phyloP scores from a whole-genome alignment of 2,113 vertebrate species.

The Trematocara zebra region DNA sequence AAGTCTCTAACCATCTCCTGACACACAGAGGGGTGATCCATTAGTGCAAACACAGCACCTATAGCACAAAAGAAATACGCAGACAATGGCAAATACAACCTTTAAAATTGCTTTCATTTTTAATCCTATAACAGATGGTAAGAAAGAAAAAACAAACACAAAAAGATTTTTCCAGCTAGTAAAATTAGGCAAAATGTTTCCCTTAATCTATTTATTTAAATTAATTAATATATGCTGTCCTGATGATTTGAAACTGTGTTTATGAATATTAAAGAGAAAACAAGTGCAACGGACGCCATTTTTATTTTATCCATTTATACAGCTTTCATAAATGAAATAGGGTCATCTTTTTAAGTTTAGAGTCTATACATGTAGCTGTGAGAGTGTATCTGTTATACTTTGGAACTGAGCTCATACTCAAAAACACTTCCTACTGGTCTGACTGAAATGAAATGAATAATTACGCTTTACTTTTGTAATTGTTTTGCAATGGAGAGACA shows the following conservation, averaged over 20 bases:
- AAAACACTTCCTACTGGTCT: neutral
- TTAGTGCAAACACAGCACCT: slow-evolving; percentile 59
- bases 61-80: neutral
- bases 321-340: neutral
- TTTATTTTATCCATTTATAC: neutral
- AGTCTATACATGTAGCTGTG: neutral
- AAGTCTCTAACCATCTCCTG: slow-evolving; percentile 62
- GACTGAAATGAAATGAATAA: neutral
- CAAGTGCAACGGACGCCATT: rapidly evolving
- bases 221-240: neutral
- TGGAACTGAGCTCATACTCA: neutral
- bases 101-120: neutral
- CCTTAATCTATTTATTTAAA: neutral
- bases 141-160: neutral
- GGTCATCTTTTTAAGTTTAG: neutral
- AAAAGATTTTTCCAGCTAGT: neutral
- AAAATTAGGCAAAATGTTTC: neutral
- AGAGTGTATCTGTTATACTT: neutral
- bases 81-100: neutral
- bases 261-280: neutral
- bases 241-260: neutral
- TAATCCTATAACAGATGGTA: neutral
- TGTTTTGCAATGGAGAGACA: neutral
- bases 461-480: neutral
- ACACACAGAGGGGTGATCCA: slow-evolving; percentile 48